Conservation (phyloP, 2,113 vertebrate species). For the Emberiza fucata region DNA sequence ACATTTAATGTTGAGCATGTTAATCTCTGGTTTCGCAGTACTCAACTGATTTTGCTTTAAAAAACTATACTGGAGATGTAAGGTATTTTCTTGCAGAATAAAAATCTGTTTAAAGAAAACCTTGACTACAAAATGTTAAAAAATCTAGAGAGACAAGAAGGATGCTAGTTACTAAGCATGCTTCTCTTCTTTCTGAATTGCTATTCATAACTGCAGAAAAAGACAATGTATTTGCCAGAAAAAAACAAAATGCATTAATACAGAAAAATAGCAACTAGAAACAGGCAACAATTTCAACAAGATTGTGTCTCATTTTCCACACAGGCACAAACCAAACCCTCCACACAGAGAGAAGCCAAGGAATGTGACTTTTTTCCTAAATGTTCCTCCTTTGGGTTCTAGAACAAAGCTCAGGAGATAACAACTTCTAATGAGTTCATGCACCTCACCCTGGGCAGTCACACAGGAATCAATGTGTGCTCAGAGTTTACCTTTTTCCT, state of each 20-base stretch:
- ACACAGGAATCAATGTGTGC: rapidly evolving
- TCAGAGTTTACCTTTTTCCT: background rate
- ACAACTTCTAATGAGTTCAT: background rate
- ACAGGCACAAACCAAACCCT: background rate
- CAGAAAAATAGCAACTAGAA: background rate
- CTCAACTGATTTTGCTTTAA: background rate
- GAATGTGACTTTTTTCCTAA: background rate
- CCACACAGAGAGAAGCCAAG: background rate
- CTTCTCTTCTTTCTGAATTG: background rate
- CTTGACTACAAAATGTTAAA: background rate
- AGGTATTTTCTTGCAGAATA: background rate
- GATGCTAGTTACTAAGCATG: background rate
- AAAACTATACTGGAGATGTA: background rate
- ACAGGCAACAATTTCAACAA: background rate
- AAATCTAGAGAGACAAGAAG: background rate
- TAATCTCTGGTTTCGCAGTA: background rate
- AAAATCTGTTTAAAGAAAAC: background rate
- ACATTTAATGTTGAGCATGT: background rate
- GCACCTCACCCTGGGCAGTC: background rate
- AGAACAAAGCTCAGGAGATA: background rate
- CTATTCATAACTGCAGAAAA: background rate
- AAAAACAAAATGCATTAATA: background rate
- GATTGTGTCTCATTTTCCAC: background rate
- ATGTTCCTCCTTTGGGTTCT: background rate
- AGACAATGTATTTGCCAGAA: background rate